Conservation (phyloP, 2,113 vertebrate genomes). For the Pleuronectes platessa region DNA sequence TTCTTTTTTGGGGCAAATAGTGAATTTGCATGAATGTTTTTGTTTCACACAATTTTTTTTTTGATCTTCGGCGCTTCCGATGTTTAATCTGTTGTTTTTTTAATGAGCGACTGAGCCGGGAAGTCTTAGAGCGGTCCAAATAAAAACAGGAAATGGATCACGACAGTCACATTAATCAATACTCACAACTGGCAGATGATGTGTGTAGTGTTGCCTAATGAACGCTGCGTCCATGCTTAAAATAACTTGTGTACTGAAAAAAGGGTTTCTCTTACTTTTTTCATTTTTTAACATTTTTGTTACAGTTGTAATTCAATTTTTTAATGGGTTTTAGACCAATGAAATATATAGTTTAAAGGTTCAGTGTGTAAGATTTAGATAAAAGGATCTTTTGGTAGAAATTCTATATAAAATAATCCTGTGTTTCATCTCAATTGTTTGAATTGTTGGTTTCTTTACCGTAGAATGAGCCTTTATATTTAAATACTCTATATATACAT, state of each 20-base stretch:
- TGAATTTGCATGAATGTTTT: constrained; percentile 9
- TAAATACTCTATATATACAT: no score
- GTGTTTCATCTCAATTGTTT: no score
- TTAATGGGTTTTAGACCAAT: constrained; percentile 1
- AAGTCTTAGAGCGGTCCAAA: neutral
- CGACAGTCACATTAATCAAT: neutral
- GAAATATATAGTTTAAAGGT: neutral
- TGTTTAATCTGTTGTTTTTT: neutral
- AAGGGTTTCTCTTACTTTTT: constrained; percentile 1
- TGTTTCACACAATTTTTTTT: constrained; percentile 26
- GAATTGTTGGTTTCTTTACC: no score
- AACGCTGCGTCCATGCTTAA: neutral
- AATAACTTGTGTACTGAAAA: neutral
- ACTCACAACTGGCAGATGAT: neutral
- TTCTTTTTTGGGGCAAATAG: constrained; percentile 60
- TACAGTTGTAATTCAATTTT: neutral
- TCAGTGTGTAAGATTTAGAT: no score
- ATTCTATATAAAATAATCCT: no score
- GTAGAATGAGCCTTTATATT: no score
- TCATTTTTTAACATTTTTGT: no score
- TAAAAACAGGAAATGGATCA: neutral
- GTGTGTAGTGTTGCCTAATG: neutral
- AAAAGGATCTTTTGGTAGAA: no score
- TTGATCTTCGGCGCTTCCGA: neutral
- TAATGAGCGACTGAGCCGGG: neutral